Conservation (phyloP, 2,113 vertebrate species). For the Mesocricetus auratus region DNA sequence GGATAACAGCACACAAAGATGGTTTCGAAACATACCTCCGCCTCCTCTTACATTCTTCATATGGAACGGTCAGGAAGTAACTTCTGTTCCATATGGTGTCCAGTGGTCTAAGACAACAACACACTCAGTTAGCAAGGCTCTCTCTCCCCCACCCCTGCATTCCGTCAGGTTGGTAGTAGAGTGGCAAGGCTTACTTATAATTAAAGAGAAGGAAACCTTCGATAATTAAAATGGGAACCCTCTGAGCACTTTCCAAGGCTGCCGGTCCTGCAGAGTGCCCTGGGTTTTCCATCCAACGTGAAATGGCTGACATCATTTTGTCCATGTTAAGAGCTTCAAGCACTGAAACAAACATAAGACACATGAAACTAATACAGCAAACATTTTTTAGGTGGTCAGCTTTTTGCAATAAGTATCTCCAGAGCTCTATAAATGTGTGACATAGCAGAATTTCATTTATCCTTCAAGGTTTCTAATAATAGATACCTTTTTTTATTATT, state of each 20-base stretch:
- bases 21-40: conserved; percentile 88
- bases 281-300: conserved; percentile 87
- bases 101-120: conserved; percentile 89
- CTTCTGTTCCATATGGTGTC: conserved; percentile 91
- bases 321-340: conserved; percentile 96
- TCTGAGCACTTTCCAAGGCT: conserved; percentile 49
- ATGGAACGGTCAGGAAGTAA: conserved; percentile 95
- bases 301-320: conserved; percentile 90
- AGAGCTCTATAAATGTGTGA: background rate
- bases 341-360: conserved; percentile 84
- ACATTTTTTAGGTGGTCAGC: background rate
- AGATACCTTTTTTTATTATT: conserved; percentile 49
- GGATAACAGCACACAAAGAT: background rate
- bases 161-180: background rate
- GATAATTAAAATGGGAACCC: conserved; percentile 91
- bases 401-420: background rate
- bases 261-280: conserved; percentile 62
- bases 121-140: conserved; percentile 58
- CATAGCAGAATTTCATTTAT: background rate
- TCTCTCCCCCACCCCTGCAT: background rate
- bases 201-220: conserved; percentile 98
- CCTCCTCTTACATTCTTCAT: conserved; percentile 94
- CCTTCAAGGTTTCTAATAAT: background rate
- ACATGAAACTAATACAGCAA: conserved; percentile 2
- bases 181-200: conserved; percentile 89